Base-by-base conservation (phyloP, 2,888 invertebrate species). In the Coleophora flavipennella region DNA sequence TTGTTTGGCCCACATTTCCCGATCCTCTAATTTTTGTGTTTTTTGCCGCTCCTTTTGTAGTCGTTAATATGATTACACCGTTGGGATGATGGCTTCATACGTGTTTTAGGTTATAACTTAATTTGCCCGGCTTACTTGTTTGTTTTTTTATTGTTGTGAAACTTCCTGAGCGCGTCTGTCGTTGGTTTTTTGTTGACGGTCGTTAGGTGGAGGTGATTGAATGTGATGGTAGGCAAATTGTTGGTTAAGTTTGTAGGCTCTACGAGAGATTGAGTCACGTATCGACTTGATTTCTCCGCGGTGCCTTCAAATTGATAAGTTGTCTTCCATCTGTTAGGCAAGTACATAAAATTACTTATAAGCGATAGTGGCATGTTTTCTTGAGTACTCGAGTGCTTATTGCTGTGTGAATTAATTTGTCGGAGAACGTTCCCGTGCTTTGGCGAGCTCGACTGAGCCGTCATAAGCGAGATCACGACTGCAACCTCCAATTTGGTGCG, bases 51-150 rank as follows among this genome's bases (percentile, higher is more conserved):
- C 71, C 81, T 83, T 84, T 83, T 83, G 83, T 83, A 81, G 81
- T 83, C 81, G 84, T 84, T 84, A 83, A 84, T 83, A 83, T 83
- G 84, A 84, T 84, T 84, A 84, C 80, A 81, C 76, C 78, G 75
- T 80, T 73, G 71, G 76, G 81, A 79, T 83, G 84, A 83, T 83
- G 80, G 83, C 84, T 84, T 83, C 81, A 83, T 84, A 83, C 84
- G 79, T 81, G 81, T 81, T 81, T 81, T 79, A 81, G 80, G 76
- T 84, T 84, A 83, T 83, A 84, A 84, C 84, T 84, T 84, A 84
- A 84, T 84, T 84, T 84, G 79, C 70, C 66, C 73, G 75, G 67
- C 68, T 75, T 71, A 69, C 69, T 77, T 83, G 78, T 83, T 83
- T 80, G 77, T 77, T 83, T 80, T 79, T 83, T 84, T 80, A 74